phyloP scores from a whole-genome alignment of 2,888 invertebrate species.

The Caenorhabditis sp. region DNA sequence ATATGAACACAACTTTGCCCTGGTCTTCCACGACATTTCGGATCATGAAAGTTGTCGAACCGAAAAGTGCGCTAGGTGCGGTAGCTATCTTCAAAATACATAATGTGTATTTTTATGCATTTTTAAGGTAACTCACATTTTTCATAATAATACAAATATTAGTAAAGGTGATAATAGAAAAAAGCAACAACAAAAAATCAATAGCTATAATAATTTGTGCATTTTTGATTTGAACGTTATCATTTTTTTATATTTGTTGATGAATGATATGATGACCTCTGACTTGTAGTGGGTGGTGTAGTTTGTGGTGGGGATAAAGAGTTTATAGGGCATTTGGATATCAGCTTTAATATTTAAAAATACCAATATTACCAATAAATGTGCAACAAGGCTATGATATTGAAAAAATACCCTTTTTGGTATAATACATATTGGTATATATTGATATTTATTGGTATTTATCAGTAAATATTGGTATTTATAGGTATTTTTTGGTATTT shows the following conservation, averaged over 20 bases:
- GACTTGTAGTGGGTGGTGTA: neutral
- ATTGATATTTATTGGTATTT: no score
- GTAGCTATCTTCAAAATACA: neutral
- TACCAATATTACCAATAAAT: no score
- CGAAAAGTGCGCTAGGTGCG: slow-evolving; percentile 31
- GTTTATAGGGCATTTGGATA: no score
- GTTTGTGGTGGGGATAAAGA: neutral
- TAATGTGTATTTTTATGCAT: neutral
- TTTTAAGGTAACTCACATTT: neutral
- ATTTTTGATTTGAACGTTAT: neutral
- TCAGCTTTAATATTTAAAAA: no score
- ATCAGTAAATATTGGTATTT: no score
- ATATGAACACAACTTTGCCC: slow-evolving; percentile 51
- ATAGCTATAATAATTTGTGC: neutral
- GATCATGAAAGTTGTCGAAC: slow-evolving; percentile 24
- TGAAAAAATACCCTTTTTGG: no score
- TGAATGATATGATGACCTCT: neutral
- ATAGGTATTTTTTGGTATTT: no score
- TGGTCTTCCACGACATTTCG: slow-evolving; percentile 46
- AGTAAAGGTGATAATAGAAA: no score
- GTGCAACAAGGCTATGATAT: no score
- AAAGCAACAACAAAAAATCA: neutral
- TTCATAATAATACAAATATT: neutral
- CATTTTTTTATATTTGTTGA: neutral
- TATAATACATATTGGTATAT: no score